Percentiles rank a stretch among this genome's conserved stretches.
phyloP scores from a whole-genome alignment of 2,113 vertebrate genomes.

The Athene noctua region DNA sequence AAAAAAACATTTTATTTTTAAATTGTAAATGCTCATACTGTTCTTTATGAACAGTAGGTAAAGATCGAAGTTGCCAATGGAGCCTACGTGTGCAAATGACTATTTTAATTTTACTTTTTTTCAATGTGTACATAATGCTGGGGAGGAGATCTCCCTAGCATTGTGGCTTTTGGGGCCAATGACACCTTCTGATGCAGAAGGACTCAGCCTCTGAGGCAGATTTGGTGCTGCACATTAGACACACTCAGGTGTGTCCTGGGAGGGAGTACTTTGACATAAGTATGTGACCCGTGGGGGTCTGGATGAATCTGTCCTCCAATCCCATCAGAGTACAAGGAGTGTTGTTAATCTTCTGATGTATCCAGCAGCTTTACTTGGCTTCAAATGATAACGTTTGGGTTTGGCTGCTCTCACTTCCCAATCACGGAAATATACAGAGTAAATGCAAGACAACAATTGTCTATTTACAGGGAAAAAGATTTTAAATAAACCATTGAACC shows the following conservation, averaged over 20 bases:
- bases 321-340: background rate
- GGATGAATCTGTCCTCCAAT: background rate
- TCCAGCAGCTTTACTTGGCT: background rate
- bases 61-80: background rate
- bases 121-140: background rate
- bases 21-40: background rate
- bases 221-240: constrained; percentile 1
- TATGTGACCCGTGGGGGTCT: background rate
- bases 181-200: background rate
- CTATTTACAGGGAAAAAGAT: background rate
- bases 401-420: background rate
- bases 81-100: background rate
- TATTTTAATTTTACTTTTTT: background rate
- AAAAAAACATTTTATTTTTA: background rate
- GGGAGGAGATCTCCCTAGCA: background rate
- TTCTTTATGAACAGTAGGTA: background rate
- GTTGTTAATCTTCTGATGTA: background rate
- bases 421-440: background rate
- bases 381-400: background rate
- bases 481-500: background rate
- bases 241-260: background rate
- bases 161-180: constrained; percentile 47
- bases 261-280: background rate
- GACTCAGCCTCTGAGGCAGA: background rate
- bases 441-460: background rate